Evolutionary conservation across 2,797 vertebrate genomes (phyloP).

Genomic region (Argya squamiceps): DNA sequence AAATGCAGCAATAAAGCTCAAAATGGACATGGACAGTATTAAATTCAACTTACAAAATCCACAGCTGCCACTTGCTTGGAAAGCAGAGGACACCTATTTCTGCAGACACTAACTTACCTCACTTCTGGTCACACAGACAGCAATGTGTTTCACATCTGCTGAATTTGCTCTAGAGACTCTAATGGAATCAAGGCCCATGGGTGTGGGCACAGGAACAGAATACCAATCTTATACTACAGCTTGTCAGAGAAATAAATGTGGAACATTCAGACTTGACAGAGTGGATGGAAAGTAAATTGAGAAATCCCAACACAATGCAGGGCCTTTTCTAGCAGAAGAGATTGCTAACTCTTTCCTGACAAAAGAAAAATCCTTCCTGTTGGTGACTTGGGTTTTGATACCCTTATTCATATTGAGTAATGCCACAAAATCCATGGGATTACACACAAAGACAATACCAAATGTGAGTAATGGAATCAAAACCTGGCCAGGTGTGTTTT

Average conservation of each 20-base stretch:
- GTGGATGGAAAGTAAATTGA: constrained; percentile 30
- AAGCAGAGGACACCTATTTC: constrained; percentile 43
- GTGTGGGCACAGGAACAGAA: constrained; percentile 32
- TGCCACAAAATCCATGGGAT: neutral
- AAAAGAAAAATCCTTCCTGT: constrained; percentile 6
- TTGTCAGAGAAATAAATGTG: constrained; percentile 50
- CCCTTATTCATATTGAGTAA: neutral
- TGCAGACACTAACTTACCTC: constrained; percentile 13
- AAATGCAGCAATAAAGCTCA: constrained; percentile 17
- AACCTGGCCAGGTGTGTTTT: neutral
- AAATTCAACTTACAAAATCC: constrained; percentile 27
- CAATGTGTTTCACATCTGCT: neutral
- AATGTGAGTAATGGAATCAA: neutral
- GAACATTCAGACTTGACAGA: constrained; percentile 16
- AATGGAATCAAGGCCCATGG: constrained; percentile 45
- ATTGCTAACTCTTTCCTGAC: neutral
- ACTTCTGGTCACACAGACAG: constrained; percentile 10
- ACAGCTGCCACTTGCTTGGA: neutral
- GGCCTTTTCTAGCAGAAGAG: neutral
- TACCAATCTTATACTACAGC: constrained; percentile 21
- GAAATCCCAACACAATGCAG: neutral
- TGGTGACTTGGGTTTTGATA: neutral
- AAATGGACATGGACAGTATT: neutral
- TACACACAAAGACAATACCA: neutral
- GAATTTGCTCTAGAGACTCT: constrained; percentile 41